These are phyloP conservation scores for Drosophila dunni DNA, from an alignment of 1,140 invertebrate species.

Conservation along the genomic window DNA sequence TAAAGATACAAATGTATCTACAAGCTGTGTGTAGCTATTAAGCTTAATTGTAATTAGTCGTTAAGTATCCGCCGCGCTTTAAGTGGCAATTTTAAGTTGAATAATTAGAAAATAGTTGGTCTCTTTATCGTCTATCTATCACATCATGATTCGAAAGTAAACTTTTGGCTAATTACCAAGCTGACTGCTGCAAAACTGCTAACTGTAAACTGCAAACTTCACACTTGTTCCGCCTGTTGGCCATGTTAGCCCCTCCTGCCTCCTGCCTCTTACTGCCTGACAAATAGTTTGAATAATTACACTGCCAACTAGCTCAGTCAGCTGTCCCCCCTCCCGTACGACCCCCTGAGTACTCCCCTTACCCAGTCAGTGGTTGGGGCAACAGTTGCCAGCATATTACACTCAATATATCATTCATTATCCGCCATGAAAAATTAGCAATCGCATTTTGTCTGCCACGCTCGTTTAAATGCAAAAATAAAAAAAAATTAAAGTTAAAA, in stretches of 20 bases:
- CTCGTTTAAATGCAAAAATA: constrained; percentile 66
- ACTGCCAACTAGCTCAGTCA: constrained; percentile 49
- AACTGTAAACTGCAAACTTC: background rate
- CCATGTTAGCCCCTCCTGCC: background rate
- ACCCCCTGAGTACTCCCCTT: too few relatives aligned
- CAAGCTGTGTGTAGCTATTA: background rate
- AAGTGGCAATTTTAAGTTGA: constrained; percentile 3
- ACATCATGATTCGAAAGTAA: constrained; percentile 21
- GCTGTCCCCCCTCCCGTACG: background rate
- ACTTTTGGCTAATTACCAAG: constrained; percentile 70
- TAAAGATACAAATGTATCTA: background rate
- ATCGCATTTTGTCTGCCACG: constrained; percentile 73
- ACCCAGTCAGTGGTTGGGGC: constrained; percentile 6
- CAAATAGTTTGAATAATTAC: constrained; percentile 82
- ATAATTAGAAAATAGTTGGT: constrained; percentile 20
- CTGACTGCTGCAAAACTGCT: constrained; percentile 26
- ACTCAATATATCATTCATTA: constrained; percentile 81
- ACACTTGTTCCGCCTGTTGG: constrained; percentile 20
- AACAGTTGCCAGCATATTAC: constrained; percentile 52
- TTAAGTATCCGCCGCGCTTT: background rate
- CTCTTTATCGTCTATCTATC: constrained; percentile 31
- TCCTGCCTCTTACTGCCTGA: constrained; percentile 40
- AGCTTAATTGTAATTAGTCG: background rate
- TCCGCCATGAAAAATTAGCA: constrained; percentile 80
- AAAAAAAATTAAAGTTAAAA: constrained; percentile 2